phyloP scores from a whole-genome alignment of 2,113 vertebrate species.

The Piaya cayana region DNA sequence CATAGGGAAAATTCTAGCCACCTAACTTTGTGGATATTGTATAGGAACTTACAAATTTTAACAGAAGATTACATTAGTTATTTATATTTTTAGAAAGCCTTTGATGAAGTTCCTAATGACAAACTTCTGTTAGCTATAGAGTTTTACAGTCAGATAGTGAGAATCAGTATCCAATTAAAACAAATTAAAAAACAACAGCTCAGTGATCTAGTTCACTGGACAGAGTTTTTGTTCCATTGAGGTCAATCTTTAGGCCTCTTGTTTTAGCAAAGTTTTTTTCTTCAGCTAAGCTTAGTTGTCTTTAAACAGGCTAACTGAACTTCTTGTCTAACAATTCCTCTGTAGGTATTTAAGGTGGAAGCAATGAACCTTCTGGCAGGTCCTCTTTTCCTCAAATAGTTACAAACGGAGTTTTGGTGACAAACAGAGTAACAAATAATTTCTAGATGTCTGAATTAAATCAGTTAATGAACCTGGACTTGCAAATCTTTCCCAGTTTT shows the following conservation, averaged over 20 bases:
- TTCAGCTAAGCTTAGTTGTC: background rate
- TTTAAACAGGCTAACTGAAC: background rate
- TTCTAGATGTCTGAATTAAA: background rate
- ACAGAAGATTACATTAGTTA: constrained; percentile 65
- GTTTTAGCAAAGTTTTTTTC: background rate
- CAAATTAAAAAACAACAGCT: background rate
- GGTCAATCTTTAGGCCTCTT: background rate
- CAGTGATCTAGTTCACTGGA: background rate
- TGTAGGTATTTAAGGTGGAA: background rate
- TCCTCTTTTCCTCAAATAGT: background rate
- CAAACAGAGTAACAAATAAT: background rate
- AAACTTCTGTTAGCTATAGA: constrained; percentile 43
- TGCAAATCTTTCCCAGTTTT: background rate
- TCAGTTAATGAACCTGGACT: background rate
- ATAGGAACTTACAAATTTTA: constrained; percentile 52
- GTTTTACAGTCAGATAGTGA: background rate
- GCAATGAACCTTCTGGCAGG: background rate
- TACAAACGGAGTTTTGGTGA: background rate
- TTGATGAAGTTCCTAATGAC: constrained; percentile 69
- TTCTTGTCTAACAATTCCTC: background rate
- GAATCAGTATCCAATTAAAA: constrained; percentile 9
- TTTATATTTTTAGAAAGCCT: constrained; percentile 68
- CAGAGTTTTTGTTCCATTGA: background rate
- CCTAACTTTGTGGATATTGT: constrained; percentile 53
- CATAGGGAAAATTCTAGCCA: constrained; percentile 23